Evolutionary conservation across 2,888 invertebrate species (phyloP).

Genomic region (Deilephila porcellus): DNA sequence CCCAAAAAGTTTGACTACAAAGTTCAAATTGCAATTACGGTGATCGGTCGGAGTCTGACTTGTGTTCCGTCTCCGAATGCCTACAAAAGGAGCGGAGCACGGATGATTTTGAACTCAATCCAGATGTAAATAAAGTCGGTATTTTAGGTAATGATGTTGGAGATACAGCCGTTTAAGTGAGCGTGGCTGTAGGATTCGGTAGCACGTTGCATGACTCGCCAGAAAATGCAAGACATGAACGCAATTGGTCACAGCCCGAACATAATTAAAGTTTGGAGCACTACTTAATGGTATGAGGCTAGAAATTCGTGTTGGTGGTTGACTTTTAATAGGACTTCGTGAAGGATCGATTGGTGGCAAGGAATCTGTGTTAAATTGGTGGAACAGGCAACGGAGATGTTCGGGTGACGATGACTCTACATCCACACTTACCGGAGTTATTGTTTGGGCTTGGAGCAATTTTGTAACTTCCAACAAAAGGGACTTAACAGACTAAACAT

Average conservation of each 20-base stretch:
- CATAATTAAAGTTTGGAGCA: constrained; percentile 85
- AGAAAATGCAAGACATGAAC: constrained; percentile 82
- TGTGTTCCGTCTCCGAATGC: constrained; percentile 62
- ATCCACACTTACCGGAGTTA: background rate
- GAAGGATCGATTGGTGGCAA: constrained; percentile 73
- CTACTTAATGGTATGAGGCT: constrained; percentile 82
- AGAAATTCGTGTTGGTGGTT: constrained; percentile 79
- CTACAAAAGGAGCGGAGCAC: constrained; percentile 50
- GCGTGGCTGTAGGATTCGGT: constrained; percentile 73
- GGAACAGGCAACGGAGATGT: constrained; percentile 38
- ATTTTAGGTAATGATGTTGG: constrained; percentile 43
- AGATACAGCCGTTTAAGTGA: constrained; percentile 45
- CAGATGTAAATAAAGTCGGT: constrained; percentile 55
- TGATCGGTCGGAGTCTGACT: constrained; percentile 63
- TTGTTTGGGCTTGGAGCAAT: background rate
- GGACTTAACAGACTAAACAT: background rate
- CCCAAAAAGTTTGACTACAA: constrained; percentile 63
- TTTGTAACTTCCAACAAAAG: background rate
- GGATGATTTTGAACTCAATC: constrained; percentile 62
- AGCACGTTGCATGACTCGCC: constrained; percentile 83
- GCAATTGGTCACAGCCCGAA: constrained; percentile 84
- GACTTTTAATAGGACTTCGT: constrained; percentile 82
- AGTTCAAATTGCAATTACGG: constrained; percentile 68
- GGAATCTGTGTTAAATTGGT: constrained; percentile 76
- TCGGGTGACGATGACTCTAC: background rate